Evolutionary conservation across 2,113 vertebrate genomes (phyloP), one percentile per base, ranked within the genome.

Genomic region (Atlantisia rogersi): DNA sequence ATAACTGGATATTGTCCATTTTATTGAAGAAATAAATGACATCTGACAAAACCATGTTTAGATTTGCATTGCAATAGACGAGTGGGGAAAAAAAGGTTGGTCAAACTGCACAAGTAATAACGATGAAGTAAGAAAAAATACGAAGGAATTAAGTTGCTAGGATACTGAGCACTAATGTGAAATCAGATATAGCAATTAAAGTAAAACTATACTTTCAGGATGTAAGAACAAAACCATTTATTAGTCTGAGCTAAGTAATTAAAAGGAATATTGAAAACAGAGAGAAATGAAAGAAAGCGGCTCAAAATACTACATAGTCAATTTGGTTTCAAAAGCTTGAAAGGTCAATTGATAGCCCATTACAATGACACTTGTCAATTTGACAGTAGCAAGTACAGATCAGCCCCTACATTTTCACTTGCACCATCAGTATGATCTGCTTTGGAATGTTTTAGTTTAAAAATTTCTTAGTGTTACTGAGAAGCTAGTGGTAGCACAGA

Each of bases 121-220:
- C 1, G 0, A 60, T 5, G 6, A 91, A 90, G 42, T 74, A 70
- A 80, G 48, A 92, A 93, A 94, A 96, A 78, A 68, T 90, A 88
- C 22, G 19, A 56, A 37, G 2, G 86, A 96, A 95, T 91, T 94
- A 97, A 97, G 97, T 98, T 98, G 97, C 97, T 97, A 98, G 96
- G 97, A 97, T 97, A 98, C 97, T 92, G 93, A 79, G 69, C 32
- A 39, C 81, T 97, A 95, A 94, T 76, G 94, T 95, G 97, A 98
- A 98, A 98, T 98, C 93, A 96, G 97, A 98, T 97, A 98, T 26
- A 96, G 97, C 95, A 98, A 98, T 98, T 98, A 97, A 96, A 94
- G 97, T 88, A 97, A 97, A 97, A 93, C 82, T 94, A 90, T 95
- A 95, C 29, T 94, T 93, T 94, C 97, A 96, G 95, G 79, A 97